A percentile compares a stretch with the other conserved stretches of the same genome.
Conservation (phyloP, 2,888 invertebrate species). For the Micoletzkya japonica region DNA sequence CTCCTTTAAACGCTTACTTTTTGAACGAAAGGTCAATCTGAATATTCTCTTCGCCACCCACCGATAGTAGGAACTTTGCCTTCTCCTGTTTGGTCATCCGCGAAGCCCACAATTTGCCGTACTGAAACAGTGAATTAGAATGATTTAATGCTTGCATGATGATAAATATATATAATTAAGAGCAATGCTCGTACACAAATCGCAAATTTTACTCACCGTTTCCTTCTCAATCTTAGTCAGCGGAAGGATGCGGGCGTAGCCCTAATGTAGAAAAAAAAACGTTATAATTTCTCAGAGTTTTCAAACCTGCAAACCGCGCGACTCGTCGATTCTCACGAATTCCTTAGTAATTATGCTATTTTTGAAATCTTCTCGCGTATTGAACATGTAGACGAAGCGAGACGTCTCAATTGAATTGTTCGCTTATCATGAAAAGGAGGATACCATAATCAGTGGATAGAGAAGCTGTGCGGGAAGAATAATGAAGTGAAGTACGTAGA, state of each 20-base stretch:
- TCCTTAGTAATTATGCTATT: constrained; percentile 47
- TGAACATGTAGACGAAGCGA: constrained; percentile 41
- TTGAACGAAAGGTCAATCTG: too few relatives aligned
- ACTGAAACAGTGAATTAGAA: too few relatives aligned
- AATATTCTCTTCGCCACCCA: not conserved
- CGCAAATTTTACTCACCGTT: not conserved
- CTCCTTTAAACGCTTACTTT: too few relatives aligned
- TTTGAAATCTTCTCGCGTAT: constrained; percentile 43
- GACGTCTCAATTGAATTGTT: constrained; percentile 30
- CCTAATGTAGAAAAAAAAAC: not conserved
- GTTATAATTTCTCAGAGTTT: not conserved
- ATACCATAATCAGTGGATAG: constrained; percentile 11
- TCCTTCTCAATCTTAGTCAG: constrained; percentile 18
- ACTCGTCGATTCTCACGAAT: constrained; percentile 46
- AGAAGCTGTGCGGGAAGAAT: constrained; percentile 10
- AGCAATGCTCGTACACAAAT: not conserved
- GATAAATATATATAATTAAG: too few relatives aligned
- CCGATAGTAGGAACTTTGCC: not conserved
- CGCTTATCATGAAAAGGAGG: not conserved
- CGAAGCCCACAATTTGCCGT: constrained; percentile 21
- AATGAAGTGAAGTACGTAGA: not conserved
- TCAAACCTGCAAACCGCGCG: not conserved
- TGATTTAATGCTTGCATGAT: too few relatives aligned
- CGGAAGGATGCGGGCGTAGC: constrained; percentile 14
- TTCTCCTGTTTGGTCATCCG: constrained; percentile 6